phyloP scores from a whole-genome alignment of 2,113 vertebrate genomes.

The Murina feae region DNA sequence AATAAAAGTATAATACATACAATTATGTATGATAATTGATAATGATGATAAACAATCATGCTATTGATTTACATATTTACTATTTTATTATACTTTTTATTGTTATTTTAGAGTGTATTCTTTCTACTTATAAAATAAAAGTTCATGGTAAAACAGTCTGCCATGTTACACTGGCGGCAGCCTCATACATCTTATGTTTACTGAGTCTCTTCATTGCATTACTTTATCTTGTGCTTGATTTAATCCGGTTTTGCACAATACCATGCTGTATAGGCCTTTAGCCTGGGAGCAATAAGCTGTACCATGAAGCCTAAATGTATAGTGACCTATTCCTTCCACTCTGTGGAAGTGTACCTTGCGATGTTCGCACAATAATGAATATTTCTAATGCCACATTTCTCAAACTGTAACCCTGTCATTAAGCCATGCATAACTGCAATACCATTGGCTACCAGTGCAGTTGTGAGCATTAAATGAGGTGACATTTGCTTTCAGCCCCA shows the following conservation, averaged over 20 bases:
- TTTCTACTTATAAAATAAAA: not conserved
- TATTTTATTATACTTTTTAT: not conserved
- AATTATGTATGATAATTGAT: no score
- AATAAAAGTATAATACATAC: no score
- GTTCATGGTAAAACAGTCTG: not conserved
- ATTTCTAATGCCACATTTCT: not conserved
- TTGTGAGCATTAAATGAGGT: not conserved
- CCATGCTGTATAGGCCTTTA: no score
- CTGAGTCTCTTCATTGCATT: not conserved
- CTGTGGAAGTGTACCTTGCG: not conserved
- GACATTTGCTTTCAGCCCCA: not conserved
- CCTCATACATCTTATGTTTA: no score
- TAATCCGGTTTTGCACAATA: not conserved
- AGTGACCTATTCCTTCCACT: not conserved
- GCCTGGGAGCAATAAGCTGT: not conserved
- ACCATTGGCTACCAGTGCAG: not conserved
- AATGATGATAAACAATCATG: not conserved
- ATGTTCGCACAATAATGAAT: not conserved
- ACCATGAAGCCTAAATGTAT: no score
- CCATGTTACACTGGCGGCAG: not conserved
- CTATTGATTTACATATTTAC: not conserved
- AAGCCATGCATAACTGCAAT: no score
- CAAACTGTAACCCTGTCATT: not conserved
- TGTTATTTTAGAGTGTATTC: no score
- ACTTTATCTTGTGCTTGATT: not conserved